Base-by-base conservation (phyloP, 2,888 invertebrate species). In the Sarcophaga caerulescens region DNA sequence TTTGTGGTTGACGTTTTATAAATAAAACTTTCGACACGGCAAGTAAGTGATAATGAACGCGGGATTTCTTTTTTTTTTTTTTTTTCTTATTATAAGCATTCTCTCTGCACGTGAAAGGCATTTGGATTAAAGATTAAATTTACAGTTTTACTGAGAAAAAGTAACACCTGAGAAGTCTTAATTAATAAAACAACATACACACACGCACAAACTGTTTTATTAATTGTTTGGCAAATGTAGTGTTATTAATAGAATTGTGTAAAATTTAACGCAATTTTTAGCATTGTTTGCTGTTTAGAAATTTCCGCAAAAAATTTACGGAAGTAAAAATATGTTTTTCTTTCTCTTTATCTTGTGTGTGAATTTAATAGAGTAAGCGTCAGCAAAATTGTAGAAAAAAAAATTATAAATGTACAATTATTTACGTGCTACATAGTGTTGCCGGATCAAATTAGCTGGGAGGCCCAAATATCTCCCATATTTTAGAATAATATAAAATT, bases 241-340 rank as follows among this genome's bases (percentile, higher is more conserved):
- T 71, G 47, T 63, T 82, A 77, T 77, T 73, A 71, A 62, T 73
- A 77, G 35, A 69, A 23, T 62, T 57, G 62, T 63, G 21, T 45
- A 57, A 57, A 79, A 63, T 70, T 47, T 63, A 44, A 63, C 63
- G 17, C 63, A 71, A 66, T 21, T 10, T 52, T 35, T 35, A 35
- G 59, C 57, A 21, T 62, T 63, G 25, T 17, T 68, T 21, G 44
- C 14, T 68, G 66, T 77, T 77, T 77, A 47, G 17, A 62, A 80
- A 85, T 81, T 81, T 73, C 81, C 81, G 65, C 71, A 71, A 78
- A 65, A n/a, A 82, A 21, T 12, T n/a, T 59, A 78, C 73, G 76
- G 81, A 81, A 83, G 59, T 85, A 23, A 35, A 35, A 35, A 35
- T 59, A 10, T 59, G 17, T 52, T 52, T 47, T 71, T 60, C 19